A percentile compares a stretch with the other conserved stretches of the same genome.
These are phyloP conservation scores for Orthonyx spaldingii DNA, from an alignment of 2,113 vertebrate genomes.

Conservation along the genomic window DNA sequence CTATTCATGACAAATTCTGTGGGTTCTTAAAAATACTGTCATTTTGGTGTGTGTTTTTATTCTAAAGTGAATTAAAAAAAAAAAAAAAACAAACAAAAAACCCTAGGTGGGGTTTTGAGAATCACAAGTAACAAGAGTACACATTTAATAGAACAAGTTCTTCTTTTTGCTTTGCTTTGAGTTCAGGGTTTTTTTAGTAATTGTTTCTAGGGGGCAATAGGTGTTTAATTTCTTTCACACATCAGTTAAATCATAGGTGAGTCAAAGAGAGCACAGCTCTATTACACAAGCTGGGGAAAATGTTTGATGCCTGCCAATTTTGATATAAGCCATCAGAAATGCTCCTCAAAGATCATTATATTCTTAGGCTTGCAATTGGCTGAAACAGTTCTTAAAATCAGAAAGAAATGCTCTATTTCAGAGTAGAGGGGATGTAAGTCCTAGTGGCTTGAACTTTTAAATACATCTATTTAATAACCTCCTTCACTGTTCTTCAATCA, in stretches of 20 bases:
- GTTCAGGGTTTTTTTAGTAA: not conserved
- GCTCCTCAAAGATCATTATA: conserved; percentile 33
- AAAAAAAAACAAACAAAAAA: not conserved
- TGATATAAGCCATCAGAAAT: conserved; percentile 35
- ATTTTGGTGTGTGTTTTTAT: not conserved
- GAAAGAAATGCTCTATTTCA: conserved; percentile 40
- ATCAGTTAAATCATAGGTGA: not conserved
- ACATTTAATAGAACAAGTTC: not conserved
- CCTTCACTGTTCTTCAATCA: conserved; percentile 16
- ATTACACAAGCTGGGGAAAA: conserved; percentile 10
- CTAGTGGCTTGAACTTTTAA: conserved; percentile 53
- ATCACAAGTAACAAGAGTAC: not conserved
- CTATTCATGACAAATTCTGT: not conserved
- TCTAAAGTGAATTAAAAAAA: not conserved
- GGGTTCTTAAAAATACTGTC: not conserved
- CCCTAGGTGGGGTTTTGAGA: too few species aligned
- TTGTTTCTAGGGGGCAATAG: not conserved
- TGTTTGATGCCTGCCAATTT: not conserved
- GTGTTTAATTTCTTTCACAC: not conserved
- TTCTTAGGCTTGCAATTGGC: conserved; percentile 33
- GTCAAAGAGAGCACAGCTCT: not conserved
- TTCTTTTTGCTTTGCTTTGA: not conserved
- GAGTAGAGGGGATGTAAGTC: conserved; percentile 11
- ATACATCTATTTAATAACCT: conserved; percentile 48
- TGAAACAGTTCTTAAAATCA: conserved; percentile 49